Evolutionary conservation across 2,797 vertebrate genomes (phyloP).

Genomic region (Myotis pilosus): DNA sequence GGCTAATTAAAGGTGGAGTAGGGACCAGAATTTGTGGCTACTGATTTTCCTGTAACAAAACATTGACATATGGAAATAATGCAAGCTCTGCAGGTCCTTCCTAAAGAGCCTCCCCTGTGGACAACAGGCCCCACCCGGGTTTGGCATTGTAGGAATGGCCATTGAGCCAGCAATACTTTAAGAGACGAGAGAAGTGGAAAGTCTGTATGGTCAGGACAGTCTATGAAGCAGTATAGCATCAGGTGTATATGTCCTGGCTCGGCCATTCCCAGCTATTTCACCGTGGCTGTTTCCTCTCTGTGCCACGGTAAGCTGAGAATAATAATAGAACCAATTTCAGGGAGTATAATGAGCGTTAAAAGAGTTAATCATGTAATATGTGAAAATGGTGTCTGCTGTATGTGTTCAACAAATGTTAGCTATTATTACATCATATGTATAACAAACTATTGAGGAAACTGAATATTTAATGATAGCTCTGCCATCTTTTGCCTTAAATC

Average conservation of each 20-base stretch:
- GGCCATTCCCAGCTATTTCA: not conserved
- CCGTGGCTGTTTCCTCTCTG: not conserved
- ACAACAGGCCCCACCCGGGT: not conserved
- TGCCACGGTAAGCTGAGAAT: not conserved
- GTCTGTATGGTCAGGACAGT: not conserved
- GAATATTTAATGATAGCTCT: conserved; percentile 43
- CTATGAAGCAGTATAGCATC: not conserved
- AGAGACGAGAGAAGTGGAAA: not conserved
- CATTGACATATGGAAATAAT: not conserved
- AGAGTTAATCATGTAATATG: not conserved
- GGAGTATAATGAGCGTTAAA: not conserved
- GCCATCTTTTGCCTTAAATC: conserved; percentile 19
- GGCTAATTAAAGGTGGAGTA: not conserved
- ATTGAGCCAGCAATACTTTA: not conserved
- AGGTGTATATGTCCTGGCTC: not conserved
- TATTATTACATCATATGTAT: conserved; percentile 34
- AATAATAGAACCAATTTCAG: not conserved
- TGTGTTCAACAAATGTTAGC: conserved; percentile 9
- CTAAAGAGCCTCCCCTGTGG: not conserved
- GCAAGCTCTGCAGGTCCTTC: not conserved
- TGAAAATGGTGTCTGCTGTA: not conserved
- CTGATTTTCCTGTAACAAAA: not conserved
- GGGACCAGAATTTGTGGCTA: not conserved
- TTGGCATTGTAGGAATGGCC: not conserved
- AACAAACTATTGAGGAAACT: not conserved